Evolutionary conservation across 1,140 invertebrate species (phyloP), one percentile per base, ranked within the genome.

Genomic region (Catajapyx aquilonaris): DNA sequence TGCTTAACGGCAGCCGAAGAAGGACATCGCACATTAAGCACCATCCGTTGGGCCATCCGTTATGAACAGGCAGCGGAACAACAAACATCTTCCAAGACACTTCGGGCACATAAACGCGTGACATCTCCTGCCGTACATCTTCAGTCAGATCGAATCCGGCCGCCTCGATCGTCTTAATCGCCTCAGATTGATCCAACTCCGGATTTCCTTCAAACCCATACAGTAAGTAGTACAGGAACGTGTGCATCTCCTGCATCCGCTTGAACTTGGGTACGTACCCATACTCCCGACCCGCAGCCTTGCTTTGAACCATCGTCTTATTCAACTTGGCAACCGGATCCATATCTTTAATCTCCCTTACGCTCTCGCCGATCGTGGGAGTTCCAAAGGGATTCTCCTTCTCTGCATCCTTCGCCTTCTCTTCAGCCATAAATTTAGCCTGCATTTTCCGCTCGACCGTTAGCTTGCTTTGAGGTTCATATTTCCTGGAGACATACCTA

Each of bases 11-110:
- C 42, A 86, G 56, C 0, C 74, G 59, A 1, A 79, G 52, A 4
- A 85, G 49, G 5, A 79, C 51, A 49, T 86, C 81, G 41, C 66
- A 67, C 43, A 83, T 61, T 31, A 77, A 59, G n/a, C 66, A 61
- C 78, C 79, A 85, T 15, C 81, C 79, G n/a, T 52, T 23, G 1
- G 61, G 56, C 55, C 67, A 77, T 25, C 64, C 60, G 13, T 28
- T 50, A 47, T 80, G 70, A 31, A 53, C 48, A 1, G 69, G 73
- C 25, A 84, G 47, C 15, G 62, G 62, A 1, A 76, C 69, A 9
- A 85, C 54, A 48, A 83, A 84, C 53, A 73, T 79, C 53, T 71
- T 74, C 76, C 76, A 81, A 42, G 53, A 57, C 2, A 72, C 51
- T 43, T 66, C 55, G 1, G 56, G 52, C 9, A 46, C 52, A 35